A percentile compares a stretch with the other conserved stretches of the same genome.
Evolutionary conservation across 2,113 vertebrate genomes (phyloP).

Genomic region (Neolamprologus longior): DNA sequence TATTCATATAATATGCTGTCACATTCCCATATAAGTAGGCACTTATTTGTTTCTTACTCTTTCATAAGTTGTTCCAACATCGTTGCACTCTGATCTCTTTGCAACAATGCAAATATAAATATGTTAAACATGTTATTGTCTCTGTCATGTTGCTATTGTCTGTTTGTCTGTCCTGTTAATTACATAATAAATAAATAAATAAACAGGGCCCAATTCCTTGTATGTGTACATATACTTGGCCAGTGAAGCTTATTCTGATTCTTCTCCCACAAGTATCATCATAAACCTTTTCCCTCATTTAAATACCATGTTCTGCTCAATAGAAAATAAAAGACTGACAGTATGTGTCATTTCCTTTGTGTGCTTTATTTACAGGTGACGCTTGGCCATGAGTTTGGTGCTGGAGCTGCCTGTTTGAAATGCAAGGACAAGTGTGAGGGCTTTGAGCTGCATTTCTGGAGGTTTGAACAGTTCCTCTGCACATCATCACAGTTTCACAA

Average conservation of each 20-base stretch:
- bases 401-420: conserved; percentile 90
- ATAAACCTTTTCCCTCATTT: background rate
- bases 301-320: background rate
- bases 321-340: background rate
- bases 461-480: conserved; percentile 69
- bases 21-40: background rate
- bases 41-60: background rate
- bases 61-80: background rate
- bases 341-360: background rate
- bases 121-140: background rate
- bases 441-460: conserved; percentile 98
- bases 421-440: conserved; percentile 97
- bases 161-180: background rate
- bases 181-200: background rate
- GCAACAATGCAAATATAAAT: background rate
- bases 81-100: background rate
- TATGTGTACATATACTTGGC: background rate
- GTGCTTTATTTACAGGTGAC: conserved; percentile 79
- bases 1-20: background rate
- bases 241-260: background rate
- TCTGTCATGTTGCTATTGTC: background rate
- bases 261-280: background rate
- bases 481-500: background rate
- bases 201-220: background rate
- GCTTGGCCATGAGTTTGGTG: conserved; percentile 92